Conservation (phyloP, 2,113 vertebrate species). For the Notothenia rossii region DNA sequence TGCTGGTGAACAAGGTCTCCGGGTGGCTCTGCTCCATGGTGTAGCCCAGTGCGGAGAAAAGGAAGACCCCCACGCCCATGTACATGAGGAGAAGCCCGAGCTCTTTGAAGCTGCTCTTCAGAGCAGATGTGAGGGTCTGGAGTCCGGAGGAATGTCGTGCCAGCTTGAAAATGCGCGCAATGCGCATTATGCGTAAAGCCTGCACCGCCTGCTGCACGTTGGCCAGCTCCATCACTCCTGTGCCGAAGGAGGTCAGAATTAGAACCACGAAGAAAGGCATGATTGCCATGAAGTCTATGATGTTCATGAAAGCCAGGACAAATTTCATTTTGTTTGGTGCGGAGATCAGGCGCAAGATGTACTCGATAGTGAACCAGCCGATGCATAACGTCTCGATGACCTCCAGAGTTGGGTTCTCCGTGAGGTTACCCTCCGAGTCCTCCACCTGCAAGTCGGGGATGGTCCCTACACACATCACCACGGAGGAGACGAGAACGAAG, state of each 20-base stretch:
- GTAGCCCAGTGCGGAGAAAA: conserved; percentile 97
- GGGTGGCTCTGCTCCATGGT: conserved; percentile 97
- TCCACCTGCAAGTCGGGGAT: conserved; percentile 93
- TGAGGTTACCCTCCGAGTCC: conserved; percentile 87
- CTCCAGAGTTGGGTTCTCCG: conserved; percentile 93
- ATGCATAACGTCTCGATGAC: conserved; percentile 96
- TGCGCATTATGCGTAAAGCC: conserved; percentile 96
- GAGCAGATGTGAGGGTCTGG: conserved; percentile 95
- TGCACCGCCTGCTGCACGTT: conserved; percentile 97
- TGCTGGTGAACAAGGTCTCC: conserved; percentile 97
- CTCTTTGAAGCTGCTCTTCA: conserved; percentile 96
- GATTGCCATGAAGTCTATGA: conserved; percentile 95
- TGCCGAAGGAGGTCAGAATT: conserved; percentile 90
- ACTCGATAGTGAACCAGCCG: conserved; percentile 96
- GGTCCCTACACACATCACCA: conserved; percentile 96
- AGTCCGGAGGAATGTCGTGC: conserved; percentile 96
- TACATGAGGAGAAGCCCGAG: conserved; percentile 97
- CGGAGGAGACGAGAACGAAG: conserved; percentile 93
- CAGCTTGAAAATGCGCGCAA: conserved; percentile 96
- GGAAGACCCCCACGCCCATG: conserved; percentile 95
- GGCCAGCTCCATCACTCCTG: conserved; percentile 92
- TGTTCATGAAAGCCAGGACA: conserved; percentile 94
- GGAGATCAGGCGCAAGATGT: conserved; percentile 90
- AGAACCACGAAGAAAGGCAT: conserved; percentile 95
- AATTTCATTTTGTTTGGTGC: conserved; percentile 93